Conservation (phyloP, 2,888 invertebrate species). For the Drosophila robusta region DNA sequence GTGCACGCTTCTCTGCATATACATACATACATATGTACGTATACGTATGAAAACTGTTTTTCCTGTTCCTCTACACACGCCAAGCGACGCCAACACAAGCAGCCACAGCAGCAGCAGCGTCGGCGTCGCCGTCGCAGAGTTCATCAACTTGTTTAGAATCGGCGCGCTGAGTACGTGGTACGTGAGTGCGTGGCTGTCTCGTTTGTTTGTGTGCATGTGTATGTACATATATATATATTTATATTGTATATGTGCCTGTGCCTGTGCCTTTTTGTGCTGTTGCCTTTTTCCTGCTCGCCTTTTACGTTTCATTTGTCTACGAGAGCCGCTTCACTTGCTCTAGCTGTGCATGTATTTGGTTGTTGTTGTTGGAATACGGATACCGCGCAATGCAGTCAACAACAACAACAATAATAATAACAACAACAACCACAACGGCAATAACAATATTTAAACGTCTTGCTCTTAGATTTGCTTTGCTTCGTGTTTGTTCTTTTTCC, state of each 20-base stretch:
- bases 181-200: slow-evolving; percentile 72
- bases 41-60: slow-evolving; percentile 41
- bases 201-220: slow-evolving; percentile 41
- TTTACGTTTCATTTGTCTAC: slow-evolving; percentile 60
- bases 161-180: slow-evolving; percentile 66
- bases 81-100: slow-evolving; percentile 27
- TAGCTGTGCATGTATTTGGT: slow-evolving; percentile 33
- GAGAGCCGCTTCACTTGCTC: slow-evolving; percentile 65
- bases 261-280: slow-evolving; percentile 24
- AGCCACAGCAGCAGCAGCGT: slow-evolving; percentile 17
- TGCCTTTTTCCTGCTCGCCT: slow-evolving; percentile 52
- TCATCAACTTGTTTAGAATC: slow-evolving; percentile 83
- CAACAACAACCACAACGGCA: slow-evolving; percentile 23
- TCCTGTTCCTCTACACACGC: slow-evolving; percentile 52
- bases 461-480: slow-evolving; percentile 40
- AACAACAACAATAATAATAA: slow-evolving; percentile 32
- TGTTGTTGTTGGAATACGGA: slow-evolving; percentile 59
- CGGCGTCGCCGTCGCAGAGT: slow-evolving; percentile 68
- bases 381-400: slow-evolving; percentile 51
- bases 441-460: slow-evolving; percentile 36
- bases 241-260: slow-evolving; percentile 19
- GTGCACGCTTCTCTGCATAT: slow-evolving; percentile 31
- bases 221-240: slow-evolving; percentile 30
- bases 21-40: slow-evolving; percentile 23
- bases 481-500: slow-evolving; percentile 68